phyloP scores from a whole-genome alignment of 2,888 invertebrate species.

The Priocnemis perturbator region DNA sequence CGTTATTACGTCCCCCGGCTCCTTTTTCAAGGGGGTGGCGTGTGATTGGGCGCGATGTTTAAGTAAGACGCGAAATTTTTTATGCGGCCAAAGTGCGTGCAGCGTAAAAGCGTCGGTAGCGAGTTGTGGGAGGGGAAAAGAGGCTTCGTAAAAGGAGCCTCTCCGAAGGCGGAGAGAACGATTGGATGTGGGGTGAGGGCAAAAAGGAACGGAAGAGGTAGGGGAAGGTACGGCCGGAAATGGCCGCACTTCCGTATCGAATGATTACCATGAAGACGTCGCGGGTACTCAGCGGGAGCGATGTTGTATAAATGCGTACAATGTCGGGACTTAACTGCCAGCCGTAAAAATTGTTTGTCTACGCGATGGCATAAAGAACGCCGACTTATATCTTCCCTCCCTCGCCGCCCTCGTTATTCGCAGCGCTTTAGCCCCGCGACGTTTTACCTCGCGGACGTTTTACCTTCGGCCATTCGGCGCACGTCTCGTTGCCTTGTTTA shows the following conservation, averaged over 20 bases:
- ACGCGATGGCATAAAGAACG: slow-evolving; percentile 36
- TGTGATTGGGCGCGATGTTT: not conserved
- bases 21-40: slow-evolving; percentile 13
- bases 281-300: no score
- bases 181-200: no score
- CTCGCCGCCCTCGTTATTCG: not conserved
- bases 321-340: slow-evolving; percentile 61
- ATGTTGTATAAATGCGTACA: slow-evolving; percentile 36
- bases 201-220: no score
- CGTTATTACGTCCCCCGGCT: slow-evolving; percentile 66
- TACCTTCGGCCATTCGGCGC: slow-evolving; percentile 40
- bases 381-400: slow-evolving; percentile 25
- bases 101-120: not conserved
- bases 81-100: slow-evolving; percentile 11
- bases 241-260: no score
- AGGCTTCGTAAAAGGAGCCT: no score
- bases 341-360: slow-evolving; percentile 70
- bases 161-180: no score
- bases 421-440: slow-evolving; percentile 14
- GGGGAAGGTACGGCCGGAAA: no score
- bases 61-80: slow-evolving; percentile 15
- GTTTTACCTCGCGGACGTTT: slow-evolving; percentile 23
- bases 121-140: no score
- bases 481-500: slow-evolving; percentile 39
- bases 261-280: no score